phyloP scores from a whole-genome alignment of 2,797 vertebrate species.

The Jordanella pulchra region DNA sequence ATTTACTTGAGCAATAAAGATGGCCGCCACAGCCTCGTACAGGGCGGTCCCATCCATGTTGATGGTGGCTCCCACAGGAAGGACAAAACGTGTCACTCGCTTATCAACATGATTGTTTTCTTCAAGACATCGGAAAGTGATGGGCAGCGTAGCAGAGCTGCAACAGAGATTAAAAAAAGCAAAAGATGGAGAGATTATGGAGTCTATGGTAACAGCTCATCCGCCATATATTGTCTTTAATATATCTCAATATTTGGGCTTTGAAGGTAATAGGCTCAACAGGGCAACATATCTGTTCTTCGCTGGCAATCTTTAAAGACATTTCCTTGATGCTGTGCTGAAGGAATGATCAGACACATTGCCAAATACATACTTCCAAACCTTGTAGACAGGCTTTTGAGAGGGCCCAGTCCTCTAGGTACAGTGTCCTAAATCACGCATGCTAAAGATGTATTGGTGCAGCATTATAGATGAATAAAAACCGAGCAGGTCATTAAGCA shows the following conservation, averaged over 20 bases:
- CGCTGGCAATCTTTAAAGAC: too few relatives aligned
- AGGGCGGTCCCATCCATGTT: slow-evolving; percentile 98
- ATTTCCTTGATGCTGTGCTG: neutral
- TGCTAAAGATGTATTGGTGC: neutral
- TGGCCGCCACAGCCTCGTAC: slow-evolving; percentile 95
- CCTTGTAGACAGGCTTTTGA: neutral
- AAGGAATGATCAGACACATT: neutral
- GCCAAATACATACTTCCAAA: neutral
- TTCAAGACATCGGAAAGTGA: slow-evolving; percentile 96
- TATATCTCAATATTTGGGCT: neutral
- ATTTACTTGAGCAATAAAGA: slow-evolving; percentile 98
- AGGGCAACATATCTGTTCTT: neutral
- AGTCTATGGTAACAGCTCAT: neutral
- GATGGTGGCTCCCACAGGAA: slow-evolving; percentile 95
- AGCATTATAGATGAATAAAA: neutral
- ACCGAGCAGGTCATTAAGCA: neutral
- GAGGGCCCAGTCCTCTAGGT: neutral
- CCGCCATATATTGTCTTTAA: neutral
- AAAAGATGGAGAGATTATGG: neutral
- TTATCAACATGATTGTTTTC: slow-evolving; percentile 94
- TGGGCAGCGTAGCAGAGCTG: slow-evolving; percentile 95
- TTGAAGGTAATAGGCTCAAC: neutral
- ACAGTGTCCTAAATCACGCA: neutral
- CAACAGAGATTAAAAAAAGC: neutral
- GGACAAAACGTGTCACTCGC: slow-evolving; percentile 91